Evolutionary conservation across 2,888 invertebrate species (phyloP).

Genomic region (Apocheima hispidaria): DNA sequence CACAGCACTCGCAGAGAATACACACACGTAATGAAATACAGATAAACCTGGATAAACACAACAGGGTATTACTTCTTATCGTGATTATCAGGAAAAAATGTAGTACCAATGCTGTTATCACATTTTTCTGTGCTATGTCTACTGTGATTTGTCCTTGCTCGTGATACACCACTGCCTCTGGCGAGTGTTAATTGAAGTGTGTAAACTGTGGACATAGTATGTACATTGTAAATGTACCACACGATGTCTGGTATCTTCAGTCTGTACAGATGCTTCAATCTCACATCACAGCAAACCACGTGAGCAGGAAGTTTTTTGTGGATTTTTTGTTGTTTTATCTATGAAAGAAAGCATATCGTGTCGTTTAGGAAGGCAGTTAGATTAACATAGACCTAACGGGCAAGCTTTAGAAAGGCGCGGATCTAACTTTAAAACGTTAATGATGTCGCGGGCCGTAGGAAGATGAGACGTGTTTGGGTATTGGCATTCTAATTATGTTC

Average conservation of each 20-base stretch:
- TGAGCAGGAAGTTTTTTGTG: conserved; percentile 1
- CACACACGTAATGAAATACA: conserved; percentile 22
- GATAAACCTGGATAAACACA: conserved; percentile 44
- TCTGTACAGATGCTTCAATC: too few species aligned
- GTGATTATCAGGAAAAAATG: conserved; percentile 42
- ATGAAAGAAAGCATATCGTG: not conserved
- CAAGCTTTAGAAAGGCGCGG: too few species aligned
- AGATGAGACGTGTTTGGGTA: too few species aligned
- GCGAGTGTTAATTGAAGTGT: conserved; percentile 57
- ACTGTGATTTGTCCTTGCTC: conserved; percentile 48
- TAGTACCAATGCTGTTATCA: conserved; percentile 40
- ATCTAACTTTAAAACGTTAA: too few species aligned
- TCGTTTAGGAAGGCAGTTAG: not conserved
- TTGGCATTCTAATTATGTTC: too few species aligned
- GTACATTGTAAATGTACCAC: conserved; percentile 11
- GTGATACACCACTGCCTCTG: conserved; percentile 29
- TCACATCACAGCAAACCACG: not conserved
- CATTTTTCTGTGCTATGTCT: conserved; percentile 39
- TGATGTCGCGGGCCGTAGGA: too few species aligned
- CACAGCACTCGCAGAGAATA: not conserved
- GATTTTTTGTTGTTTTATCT: not conserved
- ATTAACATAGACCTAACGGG: too few species aligned
- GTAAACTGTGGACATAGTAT: conserved; percentile 35
- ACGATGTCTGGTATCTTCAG: conserved; percentile 11
- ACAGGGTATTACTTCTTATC: conserved; percentile 40